Percentiles rank a stretch among this genome's conserved stretches.
Evolutionary conservation across 2,888 invertebrate genomes (phyloP).

Genomic region (Tricholauxania praeusta): DNA sequence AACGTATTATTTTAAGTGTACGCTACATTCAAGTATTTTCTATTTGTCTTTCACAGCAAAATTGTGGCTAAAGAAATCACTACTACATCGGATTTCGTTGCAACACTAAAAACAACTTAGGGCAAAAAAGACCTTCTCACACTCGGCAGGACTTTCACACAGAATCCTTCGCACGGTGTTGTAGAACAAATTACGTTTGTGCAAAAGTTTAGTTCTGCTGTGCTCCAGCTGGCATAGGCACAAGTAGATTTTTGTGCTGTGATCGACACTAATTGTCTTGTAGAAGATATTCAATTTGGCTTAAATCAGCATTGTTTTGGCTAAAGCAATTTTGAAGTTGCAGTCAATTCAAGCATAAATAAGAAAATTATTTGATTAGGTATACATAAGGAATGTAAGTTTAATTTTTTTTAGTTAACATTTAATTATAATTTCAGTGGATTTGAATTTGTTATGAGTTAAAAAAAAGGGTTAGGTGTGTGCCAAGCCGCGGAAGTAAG

Average conservation of each 20-base stretch:
- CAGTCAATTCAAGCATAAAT: not conserved
- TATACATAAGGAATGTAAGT: not conserved
- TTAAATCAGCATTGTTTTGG: conserved; percentile 23
- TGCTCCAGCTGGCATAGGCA: not conserved
- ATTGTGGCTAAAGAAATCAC: conserved; percentile 21
- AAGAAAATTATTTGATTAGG: conserved; percentile 7
- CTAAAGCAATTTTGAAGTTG: not conserved
- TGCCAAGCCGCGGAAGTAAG: too few species aligned
- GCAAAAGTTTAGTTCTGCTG: not conserved
- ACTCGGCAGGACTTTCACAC: not conserved
- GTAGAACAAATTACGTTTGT: not conserved
- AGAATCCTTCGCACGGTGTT: not conserved
- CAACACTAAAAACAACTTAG: conserved; percentile 1
- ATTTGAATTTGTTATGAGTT: too few species aligned
- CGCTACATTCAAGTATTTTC: too few species aligned
- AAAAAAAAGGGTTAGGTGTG: too few species aligned
- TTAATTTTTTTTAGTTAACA: too few species aligned
- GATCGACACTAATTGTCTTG: conserved; percentile 32
- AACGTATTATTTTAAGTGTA: too few species aligned
- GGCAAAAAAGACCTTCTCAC: too few species aligned
- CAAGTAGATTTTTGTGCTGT: conserved; percentile 5
- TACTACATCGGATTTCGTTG: not conserved
- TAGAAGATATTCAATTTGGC: conserved; percentile 22
- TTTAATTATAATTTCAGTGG: too few species aligned
- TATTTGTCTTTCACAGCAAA: not conserved